Evolutionary conservation across 92 coral and sea anemone species (phyloP).

Genomic region (Epizoanthus rinbou): DNA sequence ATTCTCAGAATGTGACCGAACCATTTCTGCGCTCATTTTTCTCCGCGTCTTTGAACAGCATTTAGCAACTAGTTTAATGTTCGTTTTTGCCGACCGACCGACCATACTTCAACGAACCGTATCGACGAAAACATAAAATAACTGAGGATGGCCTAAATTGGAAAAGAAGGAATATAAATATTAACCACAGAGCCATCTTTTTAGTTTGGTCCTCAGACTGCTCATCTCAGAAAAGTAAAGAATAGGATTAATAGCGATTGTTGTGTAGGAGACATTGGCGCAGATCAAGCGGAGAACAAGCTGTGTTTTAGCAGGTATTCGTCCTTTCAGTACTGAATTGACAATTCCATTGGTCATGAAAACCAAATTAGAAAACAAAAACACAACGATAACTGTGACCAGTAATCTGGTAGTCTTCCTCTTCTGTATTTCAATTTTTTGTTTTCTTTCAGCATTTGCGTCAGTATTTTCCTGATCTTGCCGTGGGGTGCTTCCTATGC

Average conservation of each 20-base stretch:
- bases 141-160: too few relatives aligned
- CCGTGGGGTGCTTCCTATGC: not conserved
- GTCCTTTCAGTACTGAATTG: not conserved
- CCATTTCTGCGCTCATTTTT: too few relatives aligned
- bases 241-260: not conserved
- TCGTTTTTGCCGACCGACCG: too few relatives aligned
- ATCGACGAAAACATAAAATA: too few relatives aligned
- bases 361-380: not conserved
- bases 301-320: not conserved
- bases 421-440: not conserved
- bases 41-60: too few relatives aligned
- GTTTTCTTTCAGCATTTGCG: not conserved
- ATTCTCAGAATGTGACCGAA: too few relatives aligned
- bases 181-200: not conserved
- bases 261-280: not conserved
- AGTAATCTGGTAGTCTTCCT: not conserved
- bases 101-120: too few relatives aligned
- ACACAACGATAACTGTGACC: not conserved
- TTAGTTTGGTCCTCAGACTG: not conserved
- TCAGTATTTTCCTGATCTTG: not conserved
- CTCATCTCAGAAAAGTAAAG: conserved; percentile 6
- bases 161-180: not conserved
- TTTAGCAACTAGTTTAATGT: too few relatives aligned
- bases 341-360: not conserved
- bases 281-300: not conserved